Conservation (phyloP, 2,888 invertebrate genomes). For the Helicoverpa assulta region DNA sequence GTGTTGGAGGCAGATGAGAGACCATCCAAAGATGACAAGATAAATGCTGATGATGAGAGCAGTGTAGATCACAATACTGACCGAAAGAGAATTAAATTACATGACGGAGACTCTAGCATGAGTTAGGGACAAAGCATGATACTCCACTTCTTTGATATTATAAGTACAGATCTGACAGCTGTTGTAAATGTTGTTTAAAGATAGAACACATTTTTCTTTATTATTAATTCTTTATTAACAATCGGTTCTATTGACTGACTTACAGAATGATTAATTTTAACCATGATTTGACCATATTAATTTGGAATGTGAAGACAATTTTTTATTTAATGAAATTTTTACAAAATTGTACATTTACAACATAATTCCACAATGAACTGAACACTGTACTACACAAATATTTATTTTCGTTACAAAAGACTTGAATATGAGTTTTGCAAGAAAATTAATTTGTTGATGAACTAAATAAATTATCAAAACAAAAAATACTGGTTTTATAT, state of each 20-base stretch:
- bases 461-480: conserved; percentile 44
- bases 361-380: conserved; percentile 11
- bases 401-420: conserved; percentile 17
- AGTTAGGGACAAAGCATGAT: conserved; percentile 35
- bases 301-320: conserved; percentile 21
- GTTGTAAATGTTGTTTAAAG: conserved; percentile 48
- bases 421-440: conserved; percentile 10
- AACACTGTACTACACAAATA: conserved; percentile 12
- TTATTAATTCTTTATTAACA: conserved; percentile 34
- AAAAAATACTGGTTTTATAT: conserved; percentile 47
- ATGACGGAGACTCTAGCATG: conserved; percentile 56
- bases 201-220: conserved; percentile 48
- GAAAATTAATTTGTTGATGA: conserved; percentile 34
- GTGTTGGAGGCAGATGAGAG: conserved; percentile 97
- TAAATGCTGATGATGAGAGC: conserved; percentile 64
- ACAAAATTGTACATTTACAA: conserved; percentile 18
- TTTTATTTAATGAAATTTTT: conserved; percentile 8
- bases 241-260: conserved; percentile 46
- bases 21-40: conserved; percentile 71
- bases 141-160: conserved; percentile 24
- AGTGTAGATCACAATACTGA: conserved; percentile 70
- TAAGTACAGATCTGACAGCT: conserved; percentile 61
- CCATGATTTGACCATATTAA: conserved; percentile 14
- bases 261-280: conserved; percentile 16
- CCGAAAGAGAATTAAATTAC: conserved; percentile 76